Evolutionary conservation across 2,888 invertebrate species (phyloP), one percentile per base, ranked within the genome.

Genomic region (Drosophila lutescens): DNA sequence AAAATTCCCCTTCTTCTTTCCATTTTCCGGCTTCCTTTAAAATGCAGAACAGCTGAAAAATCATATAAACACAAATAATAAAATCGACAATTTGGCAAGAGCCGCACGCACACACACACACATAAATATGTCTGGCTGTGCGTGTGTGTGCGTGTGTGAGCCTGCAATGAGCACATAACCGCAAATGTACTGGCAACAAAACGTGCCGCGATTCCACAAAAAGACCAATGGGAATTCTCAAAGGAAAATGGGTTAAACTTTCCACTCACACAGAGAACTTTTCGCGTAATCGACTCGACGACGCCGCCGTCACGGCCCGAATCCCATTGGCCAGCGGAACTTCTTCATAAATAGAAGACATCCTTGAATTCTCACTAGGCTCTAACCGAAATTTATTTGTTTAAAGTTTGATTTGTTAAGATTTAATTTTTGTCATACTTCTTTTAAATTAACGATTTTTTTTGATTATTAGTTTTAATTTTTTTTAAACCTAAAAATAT

Each of bases 41-140:
- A 89, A 91, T 90, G 86, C 84, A 89, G 84, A 89, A 82, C 90
- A 88, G 86, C 85, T 89, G 83, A 84, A 80, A 84, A 86, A 87
- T 83, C 89, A 86, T 88, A 90, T 89, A 90, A 90, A 86, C 89
- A 89, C 89, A 89, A 89, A 89, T 89, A 89, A 89, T 89, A 88
- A 90, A 90, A 90, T 88, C 79, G 86, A 83, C 87, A 87, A 82
- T 90, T 90, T 81, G 88, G 89, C 86, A 86, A 86, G 76, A 88
- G 86, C 76, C 86, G 65, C 84, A 83, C 83, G 88, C 86, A 86
- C 73, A 80, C 74, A 20, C 20, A 65, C 51, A 50, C 17, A 46
- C 60, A 59, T 69, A 15, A 9, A 41, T 10, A 36, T 36, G 34
- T 36, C 34, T 36, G 34, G 12, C 12, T 36, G 38, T 38, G 38